These are phyloP conservation scores for Zophobas morio DNA, from an alignment of 1,140 invertebrate genomes.

Conservation along the genomic window DNA sequence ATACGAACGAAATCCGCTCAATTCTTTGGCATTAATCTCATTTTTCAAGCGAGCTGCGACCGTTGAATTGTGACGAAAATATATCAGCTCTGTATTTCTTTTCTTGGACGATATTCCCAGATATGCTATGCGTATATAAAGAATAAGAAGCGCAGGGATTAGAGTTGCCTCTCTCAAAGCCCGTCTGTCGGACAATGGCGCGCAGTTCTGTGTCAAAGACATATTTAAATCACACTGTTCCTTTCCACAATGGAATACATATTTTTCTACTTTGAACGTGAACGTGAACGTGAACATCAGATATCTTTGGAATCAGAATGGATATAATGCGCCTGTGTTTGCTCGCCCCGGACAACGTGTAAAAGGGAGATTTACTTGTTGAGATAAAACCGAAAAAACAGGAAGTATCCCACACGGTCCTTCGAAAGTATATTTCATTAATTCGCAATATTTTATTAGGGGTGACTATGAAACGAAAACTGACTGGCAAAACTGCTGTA, in stretches of 20 bases:
- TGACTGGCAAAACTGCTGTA: too few relatives aligned
- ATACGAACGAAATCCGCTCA: constrained; percentile 5
- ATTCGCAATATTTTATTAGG: too few relatives aligned
- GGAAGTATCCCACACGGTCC: not conserved
- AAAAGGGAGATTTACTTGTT: constrained; percentile 27
- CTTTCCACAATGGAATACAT: constrained; percentile 48
- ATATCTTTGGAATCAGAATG: constrained; percentile 41
- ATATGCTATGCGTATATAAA: constrained; percentile 39
- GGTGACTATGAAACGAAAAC: too few relatives aligned
- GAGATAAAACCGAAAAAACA: constrained; percentile 2
- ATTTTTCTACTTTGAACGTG: constrained; percentile 45
- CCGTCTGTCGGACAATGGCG: constrained; percentile 41
- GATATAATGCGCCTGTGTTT: constrained; percentile 29
- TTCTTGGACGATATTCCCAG: constrained; percentile 36
- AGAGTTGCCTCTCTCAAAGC: constrained; percentile 45
- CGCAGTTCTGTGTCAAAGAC: constrained; percentile 45
- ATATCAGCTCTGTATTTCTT: constrained; percentile 35
- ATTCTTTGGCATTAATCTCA: constrained; percentile 43
- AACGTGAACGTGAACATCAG: constrained; percentile 46
- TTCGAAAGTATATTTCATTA: too few relatives aligned
- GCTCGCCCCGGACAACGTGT: constrained; percentile 13
- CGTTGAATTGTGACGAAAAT: constrained; percentile 46
- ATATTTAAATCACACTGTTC: constrained; percentile 48
- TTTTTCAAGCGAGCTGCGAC: constrained; percentile 20
- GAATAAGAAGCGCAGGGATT: constrained; percentile 32